Conservation (phyloP, 2,888 invertebrate genomes). For the Cataglyphis albicans region DNA sequence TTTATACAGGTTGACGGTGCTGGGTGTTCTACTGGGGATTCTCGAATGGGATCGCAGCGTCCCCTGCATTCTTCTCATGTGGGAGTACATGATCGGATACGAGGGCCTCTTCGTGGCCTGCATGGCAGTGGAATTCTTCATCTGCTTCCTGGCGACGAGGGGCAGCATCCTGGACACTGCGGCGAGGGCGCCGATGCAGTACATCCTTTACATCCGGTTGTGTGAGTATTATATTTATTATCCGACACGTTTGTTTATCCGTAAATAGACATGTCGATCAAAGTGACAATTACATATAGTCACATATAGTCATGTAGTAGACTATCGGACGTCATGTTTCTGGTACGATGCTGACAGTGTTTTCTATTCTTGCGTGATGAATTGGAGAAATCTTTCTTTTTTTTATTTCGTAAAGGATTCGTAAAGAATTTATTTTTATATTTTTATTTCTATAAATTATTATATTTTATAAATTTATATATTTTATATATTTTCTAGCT, state of each 20-base stretch:
- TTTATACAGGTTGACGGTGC: constrained; percentile 88
- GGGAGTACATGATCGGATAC: constrained; percentile 89
- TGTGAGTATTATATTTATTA: constrained; percentile 87
- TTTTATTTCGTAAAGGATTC: neutral
- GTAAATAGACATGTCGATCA: neutral
- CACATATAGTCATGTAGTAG: neutral
- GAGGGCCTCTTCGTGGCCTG: constrained; percentile 88
- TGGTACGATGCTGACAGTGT: no score
- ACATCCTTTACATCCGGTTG: constrained; percentile 92
- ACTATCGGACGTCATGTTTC: neutral
- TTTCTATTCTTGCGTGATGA: neutral
- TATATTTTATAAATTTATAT: neutral
- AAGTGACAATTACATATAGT: neutral
- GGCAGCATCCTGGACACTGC: constrained; percentile 93
- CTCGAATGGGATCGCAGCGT: constrained; percentile 87
- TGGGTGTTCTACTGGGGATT: constrained; percentile 88
- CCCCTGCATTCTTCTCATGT: constrained; percentile 87
- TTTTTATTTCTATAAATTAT: neutral
- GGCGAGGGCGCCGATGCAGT: constrained; percentile 91
- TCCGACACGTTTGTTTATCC: neutral
- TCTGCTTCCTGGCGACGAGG: constrained; percentile 91
- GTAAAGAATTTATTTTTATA: neutral
- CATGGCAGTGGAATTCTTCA: constrained; percentile 90
- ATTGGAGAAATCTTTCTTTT: neutral
- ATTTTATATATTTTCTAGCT: neutral